A percentile compares a stretch with the other conserved stretches of the same genome.
Evolutionary conservation across 1,140 invertebrate genomes (phyloP).

Genomic region (Sitobion miscanthi): DNA sequence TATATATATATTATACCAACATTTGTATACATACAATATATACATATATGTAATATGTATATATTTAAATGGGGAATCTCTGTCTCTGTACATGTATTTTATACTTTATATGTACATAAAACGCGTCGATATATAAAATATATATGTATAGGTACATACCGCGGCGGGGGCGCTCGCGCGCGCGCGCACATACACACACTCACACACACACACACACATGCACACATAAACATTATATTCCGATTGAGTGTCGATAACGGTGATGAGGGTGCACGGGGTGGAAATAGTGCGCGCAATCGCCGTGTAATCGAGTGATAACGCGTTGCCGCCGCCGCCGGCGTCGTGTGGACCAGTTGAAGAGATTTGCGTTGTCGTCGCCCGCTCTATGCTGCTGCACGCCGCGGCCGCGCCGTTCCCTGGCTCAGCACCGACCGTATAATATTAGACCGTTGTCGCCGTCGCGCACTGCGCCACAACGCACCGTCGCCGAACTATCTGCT

Average conservation of each 20-base stretch:
- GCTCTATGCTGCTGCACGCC: background rate
- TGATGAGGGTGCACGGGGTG: background rate
- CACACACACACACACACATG: background rate
- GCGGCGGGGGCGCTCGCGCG: background rate
- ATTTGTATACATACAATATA: background rate
- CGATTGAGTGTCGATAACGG: conserved; percentile 53
- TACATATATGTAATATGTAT: no score
- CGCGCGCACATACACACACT: no score
- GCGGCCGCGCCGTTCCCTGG: background rate
- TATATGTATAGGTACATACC: background rate
- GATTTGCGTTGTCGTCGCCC: background rate
- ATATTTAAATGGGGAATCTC: conserved; percentile 3
- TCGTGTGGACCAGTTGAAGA: conserved; percentile 48
- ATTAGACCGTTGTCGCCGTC: background rate
- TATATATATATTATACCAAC: background rate
- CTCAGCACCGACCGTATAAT: background rate
- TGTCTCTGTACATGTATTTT: background rate
- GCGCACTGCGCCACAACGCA: no score
- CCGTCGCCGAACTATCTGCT: background rate
- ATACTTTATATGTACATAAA: background rate
- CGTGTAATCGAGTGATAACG: conserved; percentile 47
- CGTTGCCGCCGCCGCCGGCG: conserved; percentile 4
- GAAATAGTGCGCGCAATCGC: conserved; percentile 9
- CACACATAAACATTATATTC: conserved; percentile 20
- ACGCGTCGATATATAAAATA: background rate